Percentiles rank a stretch among this genome's conserved stretches.
phyloP scores from a whole-genome alignment of 1,140 invertebrate species.

The Cydia splendana region DNA sequence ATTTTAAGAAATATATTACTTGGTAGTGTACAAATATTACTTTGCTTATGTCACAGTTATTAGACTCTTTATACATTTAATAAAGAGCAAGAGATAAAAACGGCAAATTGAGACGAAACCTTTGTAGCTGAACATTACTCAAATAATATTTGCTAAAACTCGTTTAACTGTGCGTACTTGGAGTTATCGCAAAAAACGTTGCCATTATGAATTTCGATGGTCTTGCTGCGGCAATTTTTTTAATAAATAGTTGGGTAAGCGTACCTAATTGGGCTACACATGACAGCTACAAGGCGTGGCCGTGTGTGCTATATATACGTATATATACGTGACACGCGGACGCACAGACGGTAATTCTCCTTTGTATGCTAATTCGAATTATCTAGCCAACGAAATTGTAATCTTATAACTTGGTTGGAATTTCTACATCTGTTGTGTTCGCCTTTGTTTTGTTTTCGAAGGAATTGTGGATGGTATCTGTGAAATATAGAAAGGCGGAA shows the following conservation, averaged over 20 bases:
- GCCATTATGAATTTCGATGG: slow-evolving; percentile 1
- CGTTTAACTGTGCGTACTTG: not conserved
- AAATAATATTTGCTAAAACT: not conserved
- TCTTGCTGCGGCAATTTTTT: slow-evolving; percentile 1
- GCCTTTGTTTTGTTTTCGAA: slow-evolving; percentile 18
- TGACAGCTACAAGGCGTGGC: slow-evolving; percentile 76
- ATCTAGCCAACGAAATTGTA: slow-evolving; percentile 76
- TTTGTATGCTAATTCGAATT: slow-evolving; percentile 78
- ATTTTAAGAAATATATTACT: no score
- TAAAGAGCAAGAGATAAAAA: not conserved
- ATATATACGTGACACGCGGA: slow-evolving; percentile 59
- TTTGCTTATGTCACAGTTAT: no score
- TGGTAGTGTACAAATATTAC: no score
- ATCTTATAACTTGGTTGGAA: slow-evolving; percentile 74
- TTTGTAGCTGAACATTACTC: not conserved
- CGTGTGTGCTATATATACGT: slow-evolving; percentile 60
- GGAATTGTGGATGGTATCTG: slow-evolving; percentile 19
- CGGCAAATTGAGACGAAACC: not conserved
- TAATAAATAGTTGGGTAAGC: slow-evolving; percentile 35
- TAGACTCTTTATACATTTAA: no score
- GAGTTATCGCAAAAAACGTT: not conserved
- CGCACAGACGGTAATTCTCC: slow-evolving; percentile 74
- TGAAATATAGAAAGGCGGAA: slow-evolving; percentile 21
- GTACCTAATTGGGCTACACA: slow-evolving; percentile 75
- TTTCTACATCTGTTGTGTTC: slow-evolving; percentile 71